These are phyloP conservation scores for Cotesia congregata DNA, from an alignment of 2,888 invertebrate species.

Conservation along the genomic window DNA sequence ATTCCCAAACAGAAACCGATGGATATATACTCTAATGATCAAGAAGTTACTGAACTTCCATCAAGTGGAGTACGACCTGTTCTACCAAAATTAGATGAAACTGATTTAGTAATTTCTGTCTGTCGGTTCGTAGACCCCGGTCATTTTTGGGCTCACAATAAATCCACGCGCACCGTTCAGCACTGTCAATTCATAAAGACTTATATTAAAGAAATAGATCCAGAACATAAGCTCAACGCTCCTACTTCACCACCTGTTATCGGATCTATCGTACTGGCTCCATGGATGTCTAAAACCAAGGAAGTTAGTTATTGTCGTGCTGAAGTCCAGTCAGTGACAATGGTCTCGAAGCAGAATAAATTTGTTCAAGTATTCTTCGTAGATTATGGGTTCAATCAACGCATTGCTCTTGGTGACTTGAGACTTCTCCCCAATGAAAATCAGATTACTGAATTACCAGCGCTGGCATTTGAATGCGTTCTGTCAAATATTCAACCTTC, in stretches of 20 bases:
- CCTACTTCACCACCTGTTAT: constrained; percentile 62
- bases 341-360: constrained; percentile 23
- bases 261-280: constrained; percentile 76
- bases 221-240: neutral
- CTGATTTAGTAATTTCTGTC: constrained; percentile 73
- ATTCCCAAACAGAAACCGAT: constrained; percentile 36
- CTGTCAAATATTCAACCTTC: constrained; percentile 81
- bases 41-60: constrained; percentile 57
- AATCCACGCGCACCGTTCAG: constrained; percentile 70
- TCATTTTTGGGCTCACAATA: constrained; percentile 79
- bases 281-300: constrained; percentile 69
- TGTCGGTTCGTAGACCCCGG: constrained; percentile 76
- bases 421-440: constrained; percentile 58
- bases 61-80: constrained; percentile 69
- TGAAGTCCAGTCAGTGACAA: constrained; percentile 49
- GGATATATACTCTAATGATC: constrained; percentile 36
- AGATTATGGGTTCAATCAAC: constrained; percentile 81
- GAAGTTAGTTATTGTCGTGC: constrained; percentile 58
- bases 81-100: constrained; percentile 75
- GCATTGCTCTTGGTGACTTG: constrained; percentile 71
- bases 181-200: constrained; percentile 49
- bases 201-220: neutral
- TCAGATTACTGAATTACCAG: constrained; percentile 68
- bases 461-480: constrained; percentile 80
- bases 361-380: constrained; percentile 78